phyloP scores from a whole-genome alignment of 1,140 invertebrate genomes.

The Battus philenor region DNA sequence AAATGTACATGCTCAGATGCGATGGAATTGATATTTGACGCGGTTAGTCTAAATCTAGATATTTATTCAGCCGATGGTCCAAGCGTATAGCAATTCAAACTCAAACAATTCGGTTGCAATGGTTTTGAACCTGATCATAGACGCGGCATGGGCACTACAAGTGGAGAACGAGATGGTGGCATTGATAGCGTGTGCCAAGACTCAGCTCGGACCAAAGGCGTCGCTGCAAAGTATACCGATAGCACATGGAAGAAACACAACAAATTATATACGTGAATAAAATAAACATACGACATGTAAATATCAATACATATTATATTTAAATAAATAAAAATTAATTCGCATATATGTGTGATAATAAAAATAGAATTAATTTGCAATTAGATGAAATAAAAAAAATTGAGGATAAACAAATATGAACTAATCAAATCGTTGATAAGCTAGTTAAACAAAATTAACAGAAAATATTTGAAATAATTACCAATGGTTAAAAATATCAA shows the following conservation, averaged over 20 bases:
- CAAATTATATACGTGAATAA: too few species aligned
- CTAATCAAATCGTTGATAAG: too few species aligned
- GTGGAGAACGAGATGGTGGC: constrained; percentile 64
- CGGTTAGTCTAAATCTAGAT: constrained; percentile 1
- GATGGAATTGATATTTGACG: background rate
- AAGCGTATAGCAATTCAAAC: constrained; percentile 46
- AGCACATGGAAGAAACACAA: constrained; percentile 3
- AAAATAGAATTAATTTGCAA: too few species aligned
- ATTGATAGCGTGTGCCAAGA: constrained; percentile 73
- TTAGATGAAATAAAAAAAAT: too few species aligned
- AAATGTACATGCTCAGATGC: background rate
- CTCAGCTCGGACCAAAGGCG: constrained; percentile 74
- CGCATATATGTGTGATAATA: too few species aligned
- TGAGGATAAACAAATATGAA: too few species aligned
- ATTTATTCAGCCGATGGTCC: constrained; percentile 56
- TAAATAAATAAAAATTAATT: too few species aligned
- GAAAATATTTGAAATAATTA: too few species aligned
- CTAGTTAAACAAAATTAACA: too few species aligned
- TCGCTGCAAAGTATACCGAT: constrained; percentile 45
- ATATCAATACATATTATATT: constrained; percentile 18
- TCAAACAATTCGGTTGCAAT: constrained; percentile 34
- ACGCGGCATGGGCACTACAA: constrained; percentile 44
- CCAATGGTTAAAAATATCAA: too few species aligned
- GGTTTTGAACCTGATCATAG: constrained; percentile 28
- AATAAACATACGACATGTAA: constrained; percentile 15